These are phyloP conservation scores for Poecilia picta DNA, from an alignment of 2,797 vertebrate genomes.

Conservation along the genomic window DNA sequence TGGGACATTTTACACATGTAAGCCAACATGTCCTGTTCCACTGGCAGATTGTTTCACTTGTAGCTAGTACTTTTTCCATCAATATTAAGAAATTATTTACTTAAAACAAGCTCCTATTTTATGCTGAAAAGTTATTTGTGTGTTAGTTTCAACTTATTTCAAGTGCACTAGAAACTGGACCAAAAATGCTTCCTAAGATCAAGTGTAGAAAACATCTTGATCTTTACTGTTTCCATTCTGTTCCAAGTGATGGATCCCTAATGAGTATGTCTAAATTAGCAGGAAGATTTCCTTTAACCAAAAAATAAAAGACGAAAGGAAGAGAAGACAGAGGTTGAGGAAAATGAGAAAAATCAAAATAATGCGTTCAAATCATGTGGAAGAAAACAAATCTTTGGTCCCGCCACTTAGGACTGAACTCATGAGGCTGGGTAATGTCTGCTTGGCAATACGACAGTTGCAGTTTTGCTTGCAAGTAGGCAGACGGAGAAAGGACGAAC, in stretches of 20 bases:
- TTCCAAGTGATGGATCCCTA: slow-evolving; percentile 3
- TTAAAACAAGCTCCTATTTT: no score
- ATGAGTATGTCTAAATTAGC: neutral
- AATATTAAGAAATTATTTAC: no score
- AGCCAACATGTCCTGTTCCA: no score
- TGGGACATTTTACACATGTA: no score
- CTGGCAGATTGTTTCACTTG: no score
- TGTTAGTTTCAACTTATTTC: no score
- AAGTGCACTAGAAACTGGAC: neutral
- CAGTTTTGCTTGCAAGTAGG: slow-evolving; percentile 24
- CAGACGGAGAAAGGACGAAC: slow-evolving; percentile 32
- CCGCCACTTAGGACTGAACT: slow-evolving; percentile 37
- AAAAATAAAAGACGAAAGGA: neutral
- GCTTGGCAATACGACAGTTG: slow-evolving; percentile 32
- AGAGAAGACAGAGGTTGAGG: slow-evolving; percentile 9
- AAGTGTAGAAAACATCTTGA: slow-evolving; percentile 3
- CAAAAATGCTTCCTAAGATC: neutral
- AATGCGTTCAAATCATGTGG: slow-evolving; percentile 23
- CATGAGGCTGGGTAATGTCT: slow-evolving; percentile 19
- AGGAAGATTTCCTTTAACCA: neutral
- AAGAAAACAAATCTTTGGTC: slow-evolving; percentile 64
- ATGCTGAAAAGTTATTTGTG: no score
- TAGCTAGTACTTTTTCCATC: no score
- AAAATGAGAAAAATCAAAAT: slow-evolving; percentile 1
- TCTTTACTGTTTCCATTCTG: slow-evolving; percentile 11